A percentile compares a stretch with the other conserved stretches of the same genome.
Evolutionary conservation across 2,113 vertebrate genomes (phyloP).

Genomic region (Amblyopsis rosae): DNA sequence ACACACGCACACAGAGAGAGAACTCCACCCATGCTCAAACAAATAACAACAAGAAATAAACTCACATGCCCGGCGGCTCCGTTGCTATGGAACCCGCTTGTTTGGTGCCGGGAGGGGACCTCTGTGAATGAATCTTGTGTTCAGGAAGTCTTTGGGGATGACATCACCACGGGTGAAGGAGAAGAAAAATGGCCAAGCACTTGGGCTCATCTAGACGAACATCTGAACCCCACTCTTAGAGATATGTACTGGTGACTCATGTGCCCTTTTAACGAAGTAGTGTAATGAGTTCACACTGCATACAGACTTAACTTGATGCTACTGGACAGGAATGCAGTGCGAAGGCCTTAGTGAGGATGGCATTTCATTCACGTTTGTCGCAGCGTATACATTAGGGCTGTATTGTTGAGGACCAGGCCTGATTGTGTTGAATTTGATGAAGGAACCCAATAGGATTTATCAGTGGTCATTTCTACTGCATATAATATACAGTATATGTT

Average conservation of each 20-base stretch:
- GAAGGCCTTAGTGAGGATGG: conserved; percentile 36
- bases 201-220: conserved; percentile 43
- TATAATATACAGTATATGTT: too few relatives aligned
- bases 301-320: conserved; percentile 38
- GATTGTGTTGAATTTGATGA: too few relatives aligned
- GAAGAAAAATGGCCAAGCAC: conserved; percentile 47
- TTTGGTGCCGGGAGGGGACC: conserved; percentile 61
- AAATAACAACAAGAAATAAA: conserved; percentile 50
- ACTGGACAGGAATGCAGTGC: conserved; percentile 48
- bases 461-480: too few relatives aligned
- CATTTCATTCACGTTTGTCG: conserved; percentile 58
- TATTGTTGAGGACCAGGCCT: too few relatives aligned
- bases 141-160: conserved; percentile 72
- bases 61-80: conserved; percentile 43
- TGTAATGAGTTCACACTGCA: conserved; percentile 51
- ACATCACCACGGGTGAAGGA: conserved; percentile 62
- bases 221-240: conserved; percentile 43
- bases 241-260: conserved; percentile 68
- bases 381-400: background rate
- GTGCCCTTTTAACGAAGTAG: conserved; percentile 54
- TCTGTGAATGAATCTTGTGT: conserved; percentile 77
- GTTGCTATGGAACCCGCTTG: conserved; percentile 63
- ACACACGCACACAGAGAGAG: background rate
- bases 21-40: conserved; percentile 31
- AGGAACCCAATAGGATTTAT: too few relatives aligned